phyloP scores from a whole-genome alignment of 2,113 vertebrate species.

The Alectura lathami region DNA sequence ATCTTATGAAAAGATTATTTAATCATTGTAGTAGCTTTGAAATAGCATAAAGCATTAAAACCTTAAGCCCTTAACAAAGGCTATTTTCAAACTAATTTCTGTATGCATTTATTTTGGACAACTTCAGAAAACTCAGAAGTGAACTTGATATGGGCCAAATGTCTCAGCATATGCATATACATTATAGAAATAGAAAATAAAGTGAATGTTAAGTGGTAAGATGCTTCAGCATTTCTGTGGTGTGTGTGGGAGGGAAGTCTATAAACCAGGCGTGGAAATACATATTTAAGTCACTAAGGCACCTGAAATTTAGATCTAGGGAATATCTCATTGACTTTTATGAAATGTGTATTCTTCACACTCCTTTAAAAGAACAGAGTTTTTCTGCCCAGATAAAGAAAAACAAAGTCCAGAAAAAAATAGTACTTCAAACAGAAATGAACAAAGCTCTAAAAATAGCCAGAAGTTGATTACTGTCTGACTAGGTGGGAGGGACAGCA shows the following conservation, averaged over 20 bases:
- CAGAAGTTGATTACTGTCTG: neutral
- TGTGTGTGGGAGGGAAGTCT: neutral
- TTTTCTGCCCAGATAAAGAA: neutral
- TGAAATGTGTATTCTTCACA: neutral
- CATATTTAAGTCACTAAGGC: neutral
- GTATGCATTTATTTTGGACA: neutral
- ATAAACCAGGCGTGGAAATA: neutral
- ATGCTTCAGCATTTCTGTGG: neutral
- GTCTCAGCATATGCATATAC: rapidly evolving
- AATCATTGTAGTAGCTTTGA: neutral
- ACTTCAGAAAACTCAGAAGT: neutral
- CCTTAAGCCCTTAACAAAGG: neutral
- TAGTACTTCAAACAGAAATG: neutral
- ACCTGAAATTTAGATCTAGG: neutral
- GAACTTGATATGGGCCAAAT: neutral
- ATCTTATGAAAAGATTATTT: neutral
- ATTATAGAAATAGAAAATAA: neutral
- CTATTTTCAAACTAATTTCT: neutral
- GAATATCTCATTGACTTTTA: neutral
- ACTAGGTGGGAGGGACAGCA: neutral
- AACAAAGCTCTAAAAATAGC: neutral
- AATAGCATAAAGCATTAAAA: neutral
- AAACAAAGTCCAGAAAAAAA: neutral
- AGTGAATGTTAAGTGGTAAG: neutral
- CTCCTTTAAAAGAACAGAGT: neutral